Base-by-base conservation (phyloP, 1,140 invertebrate species). In the Cydia pomonella region DNA sequence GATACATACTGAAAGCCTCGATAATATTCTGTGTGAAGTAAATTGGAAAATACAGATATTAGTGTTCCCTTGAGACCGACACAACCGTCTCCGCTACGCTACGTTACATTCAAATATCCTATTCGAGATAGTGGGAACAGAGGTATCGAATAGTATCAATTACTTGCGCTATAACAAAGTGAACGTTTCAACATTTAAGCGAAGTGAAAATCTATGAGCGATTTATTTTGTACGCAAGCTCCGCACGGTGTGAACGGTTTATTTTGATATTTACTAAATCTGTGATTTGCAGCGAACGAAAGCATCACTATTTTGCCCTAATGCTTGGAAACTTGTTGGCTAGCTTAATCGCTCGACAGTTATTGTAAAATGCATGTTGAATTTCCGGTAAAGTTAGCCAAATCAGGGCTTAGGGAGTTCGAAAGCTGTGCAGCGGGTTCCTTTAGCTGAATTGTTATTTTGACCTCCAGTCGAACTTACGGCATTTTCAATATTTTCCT, bases 351-450 rank as follows among this genome's bases (percentile, higher is more conserved):
- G 63, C 63, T 66, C 13, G 63, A 27, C 4, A 29, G 63, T 66
- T 66, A 53, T 53, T 5, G 50, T 53, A 66, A 66, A 66, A 66
- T 66, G 63, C 63, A 66, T 16, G 63, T 66, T 66, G 63, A 29
- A 66, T 66, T 66, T 33, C 12, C 63, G 63, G 25, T 33, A 29
- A 66, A 66, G 63, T 66, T 66, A 29, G 63, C 12, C 27, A 33
- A 66, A 66, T 66, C 27, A 66, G 63, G 27, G 63, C 27, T 66
- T 66, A 66, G 63, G 16, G 63, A 27, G 63, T 3, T 66, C 25
- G 27, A 66, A 66, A 66, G 27, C 63, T 3, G 63, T 66, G 63
- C 63, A 66, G 63, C 27, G 25, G 12, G 63, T 66, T 33, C 33
- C 63, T 66, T 66, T n/a, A 12, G 16, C 21, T n/a, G 25, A 33